Percentiles rank a stretch among this genome's conserved stretches.
Evolutionary conservation across 2,888 invertebrate genomes (phyloP).

Genomic region (Ormyrus rosae): DNA sequence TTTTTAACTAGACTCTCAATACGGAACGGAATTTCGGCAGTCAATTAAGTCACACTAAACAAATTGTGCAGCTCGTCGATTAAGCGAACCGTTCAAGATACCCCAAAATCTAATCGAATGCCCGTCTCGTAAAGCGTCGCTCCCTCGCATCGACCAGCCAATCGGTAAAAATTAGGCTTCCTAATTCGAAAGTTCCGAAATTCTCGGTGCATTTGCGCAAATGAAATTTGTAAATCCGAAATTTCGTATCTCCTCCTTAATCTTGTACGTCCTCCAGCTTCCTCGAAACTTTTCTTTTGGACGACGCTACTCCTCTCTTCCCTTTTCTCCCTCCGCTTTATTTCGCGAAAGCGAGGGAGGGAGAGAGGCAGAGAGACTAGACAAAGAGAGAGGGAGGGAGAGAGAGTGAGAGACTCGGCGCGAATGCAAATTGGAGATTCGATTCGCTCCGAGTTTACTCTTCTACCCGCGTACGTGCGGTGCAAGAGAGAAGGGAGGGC

Average conservation of each 20-base stretch:
- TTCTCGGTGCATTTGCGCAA: slow-evolving; percentile 1
- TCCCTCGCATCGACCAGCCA: not conserved
- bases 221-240: slow-evolving; percentile 43
- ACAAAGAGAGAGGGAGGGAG: slow-evolving; percentile 33
- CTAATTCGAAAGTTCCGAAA: slow-evolving; percentile 18
- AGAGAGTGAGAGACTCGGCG: slow-evolving; percentile 41
- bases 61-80: too few species aligned
- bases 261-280: slow-evolving; percentile 23
- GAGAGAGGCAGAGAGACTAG: slow-evolving; percentile 17
- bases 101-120: too few species aligned
- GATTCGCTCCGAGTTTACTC: slow-evolving; percentile 44
- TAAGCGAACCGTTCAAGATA: too few species aligned
- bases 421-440: slow-evolving; percentile 56
- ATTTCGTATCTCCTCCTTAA: slow-evolving; percentile 48
- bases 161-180: slow-evolving; percentile 8
- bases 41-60: too few species aligned
- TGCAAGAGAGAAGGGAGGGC: not conserved
- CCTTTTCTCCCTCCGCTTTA: slow-evolving; percentile 46
- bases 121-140: too few species aligned
- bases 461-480: slow-evolving; percentile 40
- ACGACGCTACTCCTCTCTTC: not conserved
- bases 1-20: too few species aligned
- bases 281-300: too few species aligned
- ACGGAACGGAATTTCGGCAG: too few species aligned
- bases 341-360: slow-evolving; percentile 38